A percentile compares a stretch with the other conserved stretches of the same genome.
phyloP scores from a whole-genome alignment of 2,797 vertebrate species.

The Bradypodion pumilum region DNA sequence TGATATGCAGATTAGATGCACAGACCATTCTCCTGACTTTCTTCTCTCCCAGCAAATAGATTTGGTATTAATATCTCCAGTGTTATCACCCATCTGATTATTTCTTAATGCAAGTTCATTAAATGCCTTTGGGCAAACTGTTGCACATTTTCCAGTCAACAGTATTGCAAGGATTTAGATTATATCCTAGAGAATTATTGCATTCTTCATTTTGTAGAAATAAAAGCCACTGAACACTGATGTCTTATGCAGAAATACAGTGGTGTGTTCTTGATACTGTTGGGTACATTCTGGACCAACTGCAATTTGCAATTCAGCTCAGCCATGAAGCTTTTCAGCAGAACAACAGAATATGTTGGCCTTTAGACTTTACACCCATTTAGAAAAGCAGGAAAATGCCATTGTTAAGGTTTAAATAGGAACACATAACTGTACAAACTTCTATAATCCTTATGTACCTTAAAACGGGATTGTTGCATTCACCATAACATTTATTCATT shows the following conservation, averaged over 20 bases:
- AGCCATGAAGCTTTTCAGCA: background rate
- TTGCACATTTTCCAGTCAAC: constrained; percentile 20
- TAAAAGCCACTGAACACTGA: background rate
- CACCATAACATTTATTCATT: background rate
- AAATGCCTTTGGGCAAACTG: constrained; percentile 12
- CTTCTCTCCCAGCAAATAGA: background rate
- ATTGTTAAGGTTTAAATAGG: background rate
- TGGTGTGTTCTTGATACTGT: background rate
- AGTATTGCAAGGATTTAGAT: background rate
- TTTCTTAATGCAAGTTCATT: background rate
- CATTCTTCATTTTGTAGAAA: background rate
- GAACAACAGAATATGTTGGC: background rate
- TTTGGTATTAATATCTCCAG: background rate
- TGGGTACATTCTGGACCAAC: background rate
- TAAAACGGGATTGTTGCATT: constrained; percentile 39
- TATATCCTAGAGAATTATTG: background rate
- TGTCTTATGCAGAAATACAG: background rate
- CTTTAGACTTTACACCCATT: background rate
- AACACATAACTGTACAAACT: constrained; percentile 40
- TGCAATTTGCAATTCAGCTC: background rate
- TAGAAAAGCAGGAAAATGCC: background rate
- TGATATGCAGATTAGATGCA: constrained; percentile 44
- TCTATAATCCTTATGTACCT: constrained; percentile 7
- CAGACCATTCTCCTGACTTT: background rate
- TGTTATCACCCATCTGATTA: too few species aligned